Conservation (phyloP, 2,888 invertebrate genomes). For the Lampropteryx suffumata region DNA sequence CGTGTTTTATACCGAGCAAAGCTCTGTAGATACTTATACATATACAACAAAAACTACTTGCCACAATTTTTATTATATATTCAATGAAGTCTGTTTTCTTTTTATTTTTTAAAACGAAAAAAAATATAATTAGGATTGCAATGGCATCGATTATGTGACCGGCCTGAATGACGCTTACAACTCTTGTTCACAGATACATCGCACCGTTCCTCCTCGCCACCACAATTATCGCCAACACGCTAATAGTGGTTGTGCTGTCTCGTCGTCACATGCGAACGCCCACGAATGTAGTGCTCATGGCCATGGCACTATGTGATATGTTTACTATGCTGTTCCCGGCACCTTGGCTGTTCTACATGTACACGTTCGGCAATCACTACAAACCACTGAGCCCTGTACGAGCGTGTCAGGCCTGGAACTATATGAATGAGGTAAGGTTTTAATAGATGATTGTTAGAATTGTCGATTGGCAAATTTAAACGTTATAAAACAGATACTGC, state of each 20-base stretch:
- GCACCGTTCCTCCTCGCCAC: conserved; percentile 93
- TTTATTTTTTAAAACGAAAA: too few relatives aligned
- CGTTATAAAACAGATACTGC: too few relatives aligned
- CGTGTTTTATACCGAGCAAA: too few relatives aligned
- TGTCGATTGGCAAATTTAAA: too few relatives aligned
- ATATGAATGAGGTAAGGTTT: conserved; percentile 89
- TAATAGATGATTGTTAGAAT: too few relatives aligned
- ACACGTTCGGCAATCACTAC: conserved; percentile 93
- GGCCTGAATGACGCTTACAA: too few relatives aligned
- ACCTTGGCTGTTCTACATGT: conserved; percentile 96
- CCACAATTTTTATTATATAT: too few relatives aligned
- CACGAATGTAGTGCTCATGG: conserved; percentile 95
- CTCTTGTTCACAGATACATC: conserved; percentile 74
- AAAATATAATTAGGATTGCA: too few relatives aligned
- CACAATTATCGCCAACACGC: conserved; percentile 94
- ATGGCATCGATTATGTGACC: too few relatives aligned
- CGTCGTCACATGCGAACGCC: conserved; percentile 96
- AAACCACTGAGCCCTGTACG: conserved; percentile 89
- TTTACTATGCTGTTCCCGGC: conserved; percentile 95
- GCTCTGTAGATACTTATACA: too few relatives aligned
- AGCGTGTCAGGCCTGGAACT: conserved; percentile 90
- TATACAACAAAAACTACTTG: too few relatives aligned
- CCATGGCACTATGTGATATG: conserved; percentile 98
- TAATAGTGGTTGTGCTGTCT: conserved; percentile 94
- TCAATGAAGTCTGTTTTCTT: too few relatives aligned